Evolutionary conservation across 2,113 vertebrate species (phyloP).

Genomic region (Columba janthina): DNA sequence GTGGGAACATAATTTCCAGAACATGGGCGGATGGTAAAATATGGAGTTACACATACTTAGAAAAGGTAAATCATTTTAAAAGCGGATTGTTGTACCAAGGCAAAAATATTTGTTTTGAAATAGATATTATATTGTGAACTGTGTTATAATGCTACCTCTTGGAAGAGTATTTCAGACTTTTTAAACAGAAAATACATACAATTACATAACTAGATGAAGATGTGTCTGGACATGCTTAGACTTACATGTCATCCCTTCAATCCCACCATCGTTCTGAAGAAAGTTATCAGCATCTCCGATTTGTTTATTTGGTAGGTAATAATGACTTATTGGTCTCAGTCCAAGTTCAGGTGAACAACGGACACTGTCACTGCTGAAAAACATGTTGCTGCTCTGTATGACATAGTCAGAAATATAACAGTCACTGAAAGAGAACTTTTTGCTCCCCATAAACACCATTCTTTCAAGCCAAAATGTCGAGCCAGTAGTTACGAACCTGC

Average conservation of each 20-base stretch:
- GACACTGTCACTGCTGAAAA: neutral
- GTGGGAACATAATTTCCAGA: constrained; percentile 89
- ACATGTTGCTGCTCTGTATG: neutral
- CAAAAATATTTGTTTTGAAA: neutral
- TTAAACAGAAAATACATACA: neutral
- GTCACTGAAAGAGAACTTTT: neutral
- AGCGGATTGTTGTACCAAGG: neutral
- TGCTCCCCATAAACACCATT: neutral
- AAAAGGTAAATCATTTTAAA: constrained; percentile 82
- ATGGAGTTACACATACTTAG: constrained; percentile 97
- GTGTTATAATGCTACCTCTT: neutral
- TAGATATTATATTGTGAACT: neutral
- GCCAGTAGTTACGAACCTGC: neutral
- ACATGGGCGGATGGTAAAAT: constrained; percentile 98
- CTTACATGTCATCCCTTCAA: neutral
- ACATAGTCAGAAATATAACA: neutral
- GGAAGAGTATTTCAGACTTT: neutral
- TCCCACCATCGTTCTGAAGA: neutral
- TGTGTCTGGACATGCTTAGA: neutral
- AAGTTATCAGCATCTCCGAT: neutral
- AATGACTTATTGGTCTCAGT: neutral
- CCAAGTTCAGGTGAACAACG: neutral
- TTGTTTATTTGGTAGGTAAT: neutral
- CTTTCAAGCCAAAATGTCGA: neutral
- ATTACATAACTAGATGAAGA: neutral